phyloP scores from a whole-genome alignment of 2,888 invertebrate species.

The Sthenelais limicola region DNA sequence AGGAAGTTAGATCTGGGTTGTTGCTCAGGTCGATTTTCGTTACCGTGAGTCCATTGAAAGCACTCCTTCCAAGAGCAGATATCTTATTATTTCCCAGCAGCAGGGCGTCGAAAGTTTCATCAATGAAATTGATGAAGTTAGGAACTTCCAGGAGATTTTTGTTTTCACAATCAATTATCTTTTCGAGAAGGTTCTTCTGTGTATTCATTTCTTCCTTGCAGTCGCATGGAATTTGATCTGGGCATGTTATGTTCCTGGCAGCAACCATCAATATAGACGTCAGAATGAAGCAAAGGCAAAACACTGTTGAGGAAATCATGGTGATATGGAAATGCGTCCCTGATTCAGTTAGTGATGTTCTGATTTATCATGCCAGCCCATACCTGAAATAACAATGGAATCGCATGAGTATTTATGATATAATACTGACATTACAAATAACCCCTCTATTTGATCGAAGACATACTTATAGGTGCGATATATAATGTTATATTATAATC shows the following conservation, averaged over 20 bases:
- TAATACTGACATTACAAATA: too few relatives aligned
- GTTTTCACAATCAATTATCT: conserved; percentile 10
- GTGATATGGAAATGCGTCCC: too few relatives aligned
- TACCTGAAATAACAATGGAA: too few relatives aligned
- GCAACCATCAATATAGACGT: too few relatives aligned
- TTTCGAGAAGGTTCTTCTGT: background rate
- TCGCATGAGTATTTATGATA: too few relatives aligned
- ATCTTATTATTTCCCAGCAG: conserved; percentile 5
- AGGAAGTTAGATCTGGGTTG: background rate
- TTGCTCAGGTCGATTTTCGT: conserved; percentile 8
- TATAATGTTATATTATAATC: too few relatives aligned
- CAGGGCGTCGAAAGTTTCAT: background rate
- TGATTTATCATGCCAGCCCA: too few relatives aligned
- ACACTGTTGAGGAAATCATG: too few relatives aligned
- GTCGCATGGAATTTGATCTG: background rate
- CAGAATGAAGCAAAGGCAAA: too few relatives aligned
- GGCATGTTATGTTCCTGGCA: conserved; percentile 14
- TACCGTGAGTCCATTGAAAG: background rate
- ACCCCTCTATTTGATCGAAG: too few relatives aligned
- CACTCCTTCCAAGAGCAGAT: background rate
- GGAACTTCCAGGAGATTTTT: background rate
- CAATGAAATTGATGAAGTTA: conserved; percentile 6
- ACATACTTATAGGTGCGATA: too few relatives aligned
- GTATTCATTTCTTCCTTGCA: background rate
- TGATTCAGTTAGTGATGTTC: too few relatives aligned